These are phyloP conservation scores for Caenorhabditis sulstoni DNA, from an alignment of 2,888 invertebrate species.

Conservation along the genomic window DNA sequence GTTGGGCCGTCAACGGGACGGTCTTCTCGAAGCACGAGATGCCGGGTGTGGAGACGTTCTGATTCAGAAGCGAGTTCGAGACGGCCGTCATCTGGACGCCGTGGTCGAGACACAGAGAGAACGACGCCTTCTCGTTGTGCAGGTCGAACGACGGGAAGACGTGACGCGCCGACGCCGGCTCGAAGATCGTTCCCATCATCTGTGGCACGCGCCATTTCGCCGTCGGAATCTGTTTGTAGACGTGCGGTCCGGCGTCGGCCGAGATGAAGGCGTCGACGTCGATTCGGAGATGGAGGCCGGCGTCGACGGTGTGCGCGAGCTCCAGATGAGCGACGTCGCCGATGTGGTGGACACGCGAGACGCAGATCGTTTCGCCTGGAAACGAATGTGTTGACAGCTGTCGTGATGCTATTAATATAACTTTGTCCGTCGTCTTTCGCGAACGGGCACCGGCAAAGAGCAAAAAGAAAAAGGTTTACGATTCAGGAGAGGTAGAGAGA, in stretches of 20 bases:
- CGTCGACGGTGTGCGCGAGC: slow-evolving; percentile 43
- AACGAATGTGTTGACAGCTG: slow-evolving; percentile 13
- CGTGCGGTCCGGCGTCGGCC: slow-evolving; percentile 36
- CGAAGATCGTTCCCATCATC: slow-evolving; percentile 62
- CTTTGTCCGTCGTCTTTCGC: neutral
- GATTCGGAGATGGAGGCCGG: slow-evolving; percentile 30
- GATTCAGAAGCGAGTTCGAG: slow-evolving; percentile 54
- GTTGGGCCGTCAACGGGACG: slow-evolving; percentile 64
- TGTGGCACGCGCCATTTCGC: slow-evolving; percentile 57
- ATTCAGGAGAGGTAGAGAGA: neutral
- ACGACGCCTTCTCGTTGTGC: slow-evolving; percentile 55
- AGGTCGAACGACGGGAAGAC: slow-evolving; percentile 64
- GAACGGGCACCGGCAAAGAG: neutral
- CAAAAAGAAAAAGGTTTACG: too few relatives aligned
- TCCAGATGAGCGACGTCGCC: slow-evolving; percentile 35
- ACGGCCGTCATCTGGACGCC: slow-evolving; percentile 47
- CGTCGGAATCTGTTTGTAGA: slow-evolving; percentile 57
- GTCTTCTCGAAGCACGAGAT: slow-evolving; percentile 64
- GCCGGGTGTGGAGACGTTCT: slow-evolving; percentile 21
- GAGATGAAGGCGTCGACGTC: slow-evolving; percentile 56
- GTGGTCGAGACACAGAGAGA: slow-evolving; percentile 61
- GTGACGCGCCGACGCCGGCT: slow-evolving; percentile 50
- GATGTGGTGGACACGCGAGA: slow-evolving; percentile 27
- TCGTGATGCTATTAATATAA: neutral
- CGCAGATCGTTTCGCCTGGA: slow-evolving; percentile 66